Evolutionary conservation across 2,113 vertebrate species (phyloP).

Genomic region (Pterophyllum scalare): DNA sequence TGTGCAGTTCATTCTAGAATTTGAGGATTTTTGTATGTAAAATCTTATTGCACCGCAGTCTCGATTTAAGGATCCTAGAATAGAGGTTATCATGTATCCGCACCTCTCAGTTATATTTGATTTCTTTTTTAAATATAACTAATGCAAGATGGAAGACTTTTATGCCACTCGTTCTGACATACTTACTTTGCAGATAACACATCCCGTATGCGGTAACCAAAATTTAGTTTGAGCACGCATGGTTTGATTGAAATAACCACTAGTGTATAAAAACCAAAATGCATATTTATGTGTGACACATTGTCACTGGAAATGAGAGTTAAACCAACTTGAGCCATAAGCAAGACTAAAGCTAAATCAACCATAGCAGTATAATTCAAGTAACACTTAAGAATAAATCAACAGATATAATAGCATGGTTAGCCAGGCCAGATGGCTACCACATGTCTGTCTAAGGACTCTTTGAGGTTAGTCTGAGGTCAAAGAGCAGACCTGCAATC

Average conservation of each 20-base stretch:
- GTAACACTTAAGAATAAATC: constrained; percentile 57
- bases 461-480: constrained; percentile 61
- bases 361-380: constrained; percentile 19
- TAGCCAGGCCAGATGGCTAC: constrained; percentile 59
- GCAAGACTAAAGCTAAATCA: constrained; percentile 38
- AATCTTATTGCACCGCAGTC: not conserved
- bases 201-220: not conserved
- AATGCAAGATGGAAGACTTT: not conserved
- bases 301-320: constrained; percentile 3
- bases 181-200: not conserved
- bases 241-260: not conserved
- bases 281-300: not conserved
- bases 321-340: not conserved
- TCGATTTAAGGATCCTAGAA: not conserved
- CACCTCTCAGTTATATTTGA: not conserved
- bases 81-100: not conserved
- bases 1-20: not conserved
- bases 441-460: constrained; percentile 61
- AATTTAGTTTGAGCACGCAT: not conserved
- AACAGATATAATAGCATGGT: constrained; percentile 20
- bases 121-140: not conserved
- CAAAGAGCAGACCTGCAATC: constrained; percentile 67
- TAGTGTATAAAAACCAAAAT: not conserved
- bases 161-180: not conserved
- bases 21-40: not conserved